A percentile compares a stretch with the other conserved stretches of the same genome.
Evolutionary conservation across 2,113 vertebrate species (phyloP).

Genomic region (Labeo catla): DNA sequence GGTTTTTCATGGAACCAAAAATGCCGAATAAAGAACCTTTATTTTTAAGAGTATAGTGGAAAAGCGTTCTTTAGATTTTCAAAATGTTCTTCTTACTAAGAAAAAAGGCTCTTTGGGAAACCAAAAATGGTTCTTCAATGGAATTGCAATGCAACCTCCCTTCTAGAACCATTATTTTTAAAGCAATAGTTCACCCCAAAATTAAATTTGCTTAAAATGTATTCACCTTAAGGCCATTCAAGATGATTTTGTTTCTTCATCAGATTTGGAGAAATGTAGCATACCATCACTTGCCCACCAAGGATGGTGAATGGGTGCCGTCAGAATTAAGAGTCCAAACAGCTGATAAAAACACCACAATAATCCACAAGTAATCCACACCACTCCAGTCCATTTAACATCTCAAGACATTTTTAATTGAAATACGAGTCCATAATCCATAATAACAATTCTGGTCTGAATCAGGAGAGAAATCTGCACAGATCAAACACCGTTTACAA

Average conservation of each 20-base stretch:
- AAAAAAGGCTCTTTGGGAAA: no score
- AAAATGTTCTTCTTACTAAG: no score
- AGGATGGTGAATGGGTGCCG: not conserved
- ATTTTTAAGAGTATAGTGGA: no score
- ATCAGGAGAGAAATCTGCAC: not conserved
- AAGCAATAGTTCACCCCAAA: not conserved
- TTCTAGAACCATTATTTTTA: not conserved
- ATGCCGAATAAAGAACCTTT: no score
- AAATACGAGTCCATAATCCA: not conserved
- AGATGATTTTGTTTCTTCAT: not conserved
- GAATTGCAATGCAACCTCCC: not conserved
- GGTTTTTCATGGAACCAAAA: no score
- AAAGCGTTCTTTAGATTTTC: no score
- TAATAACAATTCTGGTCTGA: not conserved
- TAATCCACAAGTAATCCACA: not conserved
- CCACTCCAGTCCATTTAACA: not conserved
- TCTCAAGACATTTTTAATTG: not conserved
- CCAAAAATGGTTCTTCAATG: not conserved
- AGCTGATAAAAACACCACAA: not conserved
- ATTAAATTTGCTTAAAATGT: not conserved
- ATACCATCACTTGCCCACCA: not conserved
- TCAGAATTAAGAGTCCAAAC: not conserved
- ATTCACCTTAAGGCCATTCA: not conserved
- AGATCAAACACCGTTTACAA: no score
- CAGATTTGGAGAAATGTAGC: not conserved